These are phyloP conservation scores for Pungitius pungitius DNA, from an alignment of 2,113 vertebrate genomes.

Conservation along the genomic window DNA sequence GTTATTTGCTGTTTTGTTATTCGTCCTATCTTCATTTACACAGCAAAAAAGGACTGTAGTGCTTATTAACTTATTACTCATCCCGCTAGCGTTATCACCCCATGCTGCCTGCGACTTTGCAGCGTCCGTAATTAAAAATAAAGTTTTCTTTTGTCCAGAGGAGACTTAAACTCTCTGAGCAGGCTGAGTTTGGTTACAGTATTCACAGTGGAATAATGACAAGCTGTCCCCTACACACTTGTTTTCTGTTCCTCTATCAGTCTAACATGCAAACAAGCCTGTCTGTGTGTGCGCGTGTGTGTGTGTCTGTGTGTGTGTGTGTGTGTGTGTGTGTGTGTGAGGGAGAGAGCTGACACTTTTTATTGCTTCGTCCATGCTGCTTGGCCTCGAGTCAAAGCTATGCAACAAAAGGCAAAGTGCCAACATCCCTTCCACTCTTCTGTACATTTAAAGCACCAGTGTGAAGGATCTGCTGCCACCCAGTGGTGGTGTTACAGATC, in stretches of 20 bases:
- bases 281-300: background rate
- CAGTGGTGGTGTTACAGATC: background rate
- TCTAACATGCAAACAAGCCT: constrained; percentile 9
- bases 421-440: background rate
- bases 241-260: background rate
- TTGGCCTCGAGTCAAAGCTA: background rate
- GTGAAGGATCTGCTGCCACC: background rate
- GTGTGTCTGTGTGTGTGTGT: constrained; percentile 6
- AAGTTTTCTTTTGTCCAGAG: constrained; percentile 43
- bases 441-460: background rate
- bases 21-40: constrained; percentile 63
- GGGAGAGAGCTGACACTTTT: constrained; percentile 4
- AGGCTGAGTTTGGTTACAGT: constrained; percentile 20
- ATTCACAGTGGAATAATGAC: constrained; percentile 44
- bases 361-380: background rate
- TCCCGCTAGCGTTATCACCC: constrained; percentile 44
- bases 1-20: constrained; percentile 38
- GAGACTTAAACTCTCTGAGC: constrained; percentile 40
- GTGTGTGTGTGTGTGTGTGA: background rate
- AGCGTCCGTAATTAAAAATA: constrained; percentile 55
- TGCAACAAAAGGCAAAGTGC: background rate
- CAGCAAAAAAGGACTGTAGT: constrained; percentile 40
- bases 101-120: constrained; percentile 51
- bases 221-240: constrained; percentile 12
- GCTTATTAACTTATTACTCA: constrained; percentile 53